Conservation (phyloP, 2,113 vertebrate species). For the Cariama cristata region DNA sequence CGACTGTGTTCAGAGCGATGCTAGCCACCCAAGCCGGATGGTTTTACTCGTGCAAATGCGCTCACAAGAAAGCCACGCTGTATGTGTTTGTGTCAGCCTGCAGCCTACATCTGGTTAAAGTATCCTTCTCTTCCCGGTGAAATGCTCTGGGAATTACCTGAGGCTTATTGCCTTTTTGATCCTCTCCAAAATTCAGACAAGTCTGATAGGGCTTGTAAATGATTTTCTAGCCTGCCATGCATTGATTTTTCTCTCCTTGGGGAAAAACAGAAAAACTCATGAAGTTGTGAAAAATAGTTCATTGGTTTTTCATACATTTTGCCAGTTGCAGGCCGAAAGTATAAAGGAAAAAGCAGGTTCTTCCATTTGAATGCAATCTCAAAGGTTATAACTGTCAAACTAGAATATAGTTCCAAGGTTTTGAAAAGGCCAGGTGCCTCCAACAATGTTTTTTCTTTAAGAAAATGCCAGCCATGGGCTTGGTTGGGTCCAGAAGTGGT, state of each 20-base stretch:
- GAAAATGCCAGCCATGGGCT: background rate
- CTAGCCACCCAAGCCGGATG: background rate
- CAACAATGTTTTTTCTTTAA: background rate
- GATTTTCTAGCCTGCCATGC: background rate
- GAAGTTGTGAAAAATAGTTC: background rate
- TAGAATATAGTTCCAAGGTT: background rate
- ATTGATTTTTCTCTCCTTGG: background rate
- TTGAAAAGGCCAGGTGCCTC: slow-evolving; percentile 45
- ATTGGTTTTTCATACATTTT: background rate
- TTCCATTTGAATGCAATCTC: background rate
- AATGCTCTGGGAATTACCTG: background rate
- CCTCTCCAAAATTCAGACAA: background rate
- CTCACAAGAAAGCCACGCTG: background rate
- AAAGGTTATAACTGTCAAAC: slow-evolving; percentile 56
- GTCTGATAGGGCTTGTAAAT: background rate
- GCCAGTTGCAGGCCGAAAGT: background rate
- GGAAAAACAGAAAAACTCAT: background rate
- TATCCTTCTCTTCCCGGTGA: background rate
- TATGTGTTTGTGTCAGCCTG: background rate
- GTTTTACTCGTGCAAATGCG: background rate
- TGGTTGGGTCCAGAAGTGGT: background rate
- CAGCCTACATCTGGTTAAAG: background rate
- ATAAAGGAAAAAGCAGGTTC: background rate
- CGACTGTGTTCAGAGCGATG: background rate
- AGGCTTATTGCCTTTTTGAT: background rate